These are phyloP conservation scores for Xylocopa sonorina DNA, from an alignment of 1,140 invertebrate genomes.

Conservation along the genomic window DNA sequence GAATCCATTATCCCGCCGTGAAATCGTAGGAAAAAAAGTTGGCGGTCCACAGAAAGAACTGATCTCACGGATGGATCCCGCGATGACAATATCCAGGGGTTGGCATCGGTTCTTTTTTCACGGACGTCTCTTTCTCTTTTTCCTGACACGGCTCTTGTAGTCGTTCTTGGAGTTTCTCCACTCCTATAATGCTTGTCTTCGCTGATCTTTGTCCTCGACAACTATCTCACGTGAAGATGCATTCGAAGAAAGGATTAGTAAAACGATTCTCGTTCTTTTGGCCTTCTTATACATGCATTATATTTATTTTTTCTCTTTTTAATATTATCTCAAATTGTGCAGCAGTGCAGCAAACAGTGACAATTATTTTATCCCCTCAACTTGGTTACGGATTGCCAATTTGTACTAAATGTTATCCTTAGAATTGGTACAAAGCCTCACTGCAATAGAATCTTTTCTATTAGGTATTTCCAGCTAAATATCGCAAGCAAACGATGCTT, in stretches of 20 bases:
- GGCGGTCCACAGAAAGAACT: slow-evolving; percentile 75
- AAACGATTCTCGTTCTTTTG: not conserved
- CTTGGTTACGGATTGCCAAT: too few species aligned
- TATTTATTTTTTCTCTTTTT: too few species aligned
- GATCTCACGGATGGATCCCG: slow-evolving; percentile 76
- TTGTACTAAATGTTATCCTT: too few species aligned
- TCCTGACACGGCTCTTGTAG: slow-evolving; percentile 6
- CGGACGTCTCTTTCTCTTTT: slow-evolving; percentile 31
- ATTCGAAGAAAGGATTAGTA: not conserved
- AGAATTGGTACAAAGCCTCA: too few species aligned
- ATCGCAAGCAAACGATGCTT: not conserved
- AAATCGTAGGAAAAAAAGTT: slow-evolving; percentile 78
- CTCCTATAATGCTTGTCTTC: not conserved
- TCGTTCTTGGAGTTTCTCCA: slow-evolving; percentile 36
- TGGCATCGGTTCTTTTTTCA: slow-evolving; percentile 58
- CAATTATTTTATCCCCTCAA: too few species aligned
- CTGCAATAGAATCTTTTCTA: not conserved
- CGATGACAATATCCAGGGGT: slow-evolving; percentile 80
- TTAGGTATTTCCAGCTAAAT: not conserved
- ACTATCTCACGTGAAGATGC: slow-evolving; percentile 4
- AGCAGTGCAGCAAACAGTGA: too few species aligned
- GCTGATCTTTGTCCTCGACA: slow-evolving; percentile 17
- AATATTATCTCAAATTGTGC: too few species aligned
- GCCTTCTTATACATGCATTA: too few species aligned
- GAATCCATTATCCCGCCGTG: slow-evolving; percentile 78